phyloP scores from a whole-genome alignment of 2,888 invertebrate genomes.

The Alsophila aescularia region DNA sequence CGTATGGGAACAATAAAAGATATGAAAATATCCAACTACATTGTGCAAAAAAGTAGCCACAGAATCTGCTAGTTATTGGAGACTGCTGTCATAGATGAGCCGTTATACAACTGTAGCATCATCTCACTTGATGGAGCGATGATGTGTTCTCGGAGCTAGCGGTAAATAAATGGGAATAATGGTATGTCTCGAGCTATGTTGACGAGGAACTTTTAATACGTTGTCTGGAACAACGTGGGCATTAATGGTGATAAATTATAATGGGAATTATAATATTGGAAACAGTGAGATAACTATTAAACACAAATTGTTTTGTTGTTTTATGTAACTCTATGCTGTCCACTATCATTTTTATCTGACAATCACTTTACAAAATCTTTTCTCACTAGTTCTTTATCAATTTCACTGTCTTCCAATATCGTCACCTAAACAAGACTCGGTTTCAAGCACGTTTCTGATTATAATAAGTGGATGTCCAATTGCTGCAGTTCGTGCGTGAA shows the following conservation, averaged over 20 bases:
- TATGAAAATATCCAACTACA: too few relatives aligned
- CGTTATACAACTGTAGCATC: conserved; percentile 2
- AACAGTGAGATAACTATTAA: too few relatives aligned
- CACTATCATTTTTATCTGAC: too few relatives aligned
- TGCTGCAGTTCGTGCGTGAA: conserved; percentile 50
- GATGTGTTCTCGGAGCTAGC: conserved; percentile 8
- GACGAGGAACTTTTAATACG: conserved; percentile 2
- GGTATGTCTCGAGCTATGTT: neutral
- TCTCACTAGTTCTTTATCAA: conserved; percentile 16
- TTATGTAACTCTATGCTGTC: too few relatives aligned
- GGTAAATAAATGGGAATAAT: conserved; percentile 5
- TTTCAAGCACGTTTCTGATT: conserved; percentile 52
- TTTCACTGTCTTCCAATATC: conserved; percentile 35
- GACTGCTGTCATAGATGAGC: conserved; percentile 5
- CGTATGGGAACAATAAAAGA: too few relatives aligned
- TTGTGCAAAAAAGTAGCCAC: neutral
- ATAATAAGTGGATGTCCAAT: conserved; percentile 40
- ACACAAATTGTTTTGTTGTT: too few relatives aligned
- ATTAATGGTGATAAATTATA: conserved; percentile 5
- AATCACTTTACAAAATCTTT: neutral
- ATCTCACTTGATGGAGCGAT: conserved; percentile 7
- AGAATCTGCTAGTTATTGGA: neutral
- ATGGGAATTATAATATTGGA: conserved; percentile 1
- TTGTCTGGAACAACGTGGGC: conserved; percentile 7
- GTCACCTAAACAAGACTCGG: conserved; percentile 37